A percentile compares a stretch with the other conserved stretches of the same genome.
These are phyloP conservation scores for Leptopilina boulardi DNA, from an alignment of 1,140 invertebrate genomes.

Conservation along the genomic window DNA sequence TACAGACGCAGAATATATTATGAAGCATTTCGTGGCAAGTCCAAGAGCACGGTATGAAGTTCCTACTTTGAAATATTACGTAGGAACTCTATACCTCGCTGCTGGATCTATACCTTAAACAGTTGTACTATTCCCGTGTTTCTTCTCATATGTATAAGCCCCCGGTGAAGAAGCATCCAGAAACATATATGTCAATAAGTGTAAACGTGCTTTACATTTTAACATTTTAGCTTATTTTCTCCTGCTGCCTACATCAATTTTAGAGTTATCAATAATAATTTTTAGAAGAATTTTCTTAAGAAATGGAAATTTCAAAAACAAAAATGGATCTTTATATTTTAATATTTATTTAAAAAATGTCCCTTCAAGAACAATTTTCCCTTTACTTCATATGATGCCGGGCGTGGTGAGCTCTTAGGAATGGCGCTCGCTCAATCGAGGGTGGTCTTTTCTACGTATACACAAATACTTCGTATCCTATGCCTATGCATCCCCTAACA, in stretches of 20 bases:
- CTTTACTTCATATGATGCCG: background rate
- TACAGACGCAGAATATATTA: too few species aligned
- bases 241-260: too few species aligned
- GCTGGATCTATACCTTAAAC: conserved; percentile 75
- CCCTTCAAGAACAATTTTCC: conserved; percentile 26
- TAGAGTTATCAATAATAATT: too few species aligned
- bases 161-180: too few species aligned
- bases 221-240: too few species aligned
- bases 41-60: conserved; percentile 77
- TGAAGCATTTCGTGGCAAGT: conserved; percentile 74
- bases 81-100: conserved; percentile 77
- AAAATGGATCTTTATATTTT: too few species aligned
- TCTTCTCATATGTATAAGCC: background rate
- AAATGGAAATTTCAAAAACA: too few species aligned
- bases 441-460: conserved; percentile 8
- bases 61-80: conserved; percentile 75
- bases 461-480: background rate
- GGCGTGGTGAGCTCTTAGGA: background rate
- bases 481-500: background rate
- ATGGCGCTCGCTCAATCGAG: background rate
- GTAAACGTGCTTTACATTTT: too few species aligned
- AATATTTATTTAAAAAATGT: too few species aligned
- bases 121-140: conserved; percentile 46
- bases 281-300: too few species aligned
- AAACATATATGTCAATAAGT: too few species aligned